Evolutionary conservation across 2,888 invertebrate species (phyloP).

Genomic region (Hyppa rectilinea): DNA sequence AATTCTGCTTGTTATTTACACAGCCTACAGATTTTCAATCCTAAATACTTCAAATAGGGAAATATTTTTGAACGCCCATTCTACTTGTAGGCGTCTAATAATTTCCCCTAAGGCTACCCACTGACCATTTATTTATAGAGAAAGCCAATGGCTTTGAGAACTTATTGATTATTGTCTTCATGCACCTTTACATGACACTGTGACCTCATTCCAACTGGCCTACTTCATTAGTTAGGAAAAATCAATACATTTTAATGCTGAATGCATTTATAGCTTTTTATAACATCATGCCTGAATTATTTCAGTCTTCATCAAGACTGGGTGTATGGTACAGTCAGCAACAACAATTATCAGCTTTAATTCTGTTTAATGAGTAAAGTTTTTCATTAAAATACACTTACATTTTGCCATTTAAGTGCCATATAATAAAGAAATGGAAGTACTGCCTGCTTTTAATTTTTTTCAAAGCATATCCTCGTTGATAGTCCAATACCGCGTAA

Average conservation of each 20-base stretch:
- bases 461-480: no score
- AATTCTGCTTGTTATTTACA: not conserved
- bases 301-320: no score
- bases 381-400: no score
- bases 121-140: not conserved
- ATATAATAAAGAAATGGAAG: not conserved
- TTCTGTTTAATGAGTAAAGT: not conserved
- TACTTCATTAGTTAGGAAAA: conserved; percentile 13
- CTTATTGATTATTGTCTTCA: not conserved
- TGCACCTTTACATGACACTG: conserved; percentile 7
- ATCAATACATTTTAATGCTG: conserved; percentile 1
- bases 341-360: no score
- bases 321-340: not conserved
- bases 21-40: not conserved
- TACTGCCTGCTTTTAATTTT: no score
- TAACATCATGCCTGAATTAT: not conserved
- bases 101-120: no score
- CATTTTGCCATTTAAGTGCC: not conserved
- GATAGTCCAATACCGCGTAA: no score
- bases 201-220: conserved; percentile 33
- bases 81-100: no score
- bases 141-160: not conserved
- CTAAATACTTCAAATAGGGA: not conserved
- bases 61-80: not conserved
- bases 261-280: not conserved